Conservation (phyloP, 2,888 invertebrate species). For the Pachliopta kotzebuea region DNA sequence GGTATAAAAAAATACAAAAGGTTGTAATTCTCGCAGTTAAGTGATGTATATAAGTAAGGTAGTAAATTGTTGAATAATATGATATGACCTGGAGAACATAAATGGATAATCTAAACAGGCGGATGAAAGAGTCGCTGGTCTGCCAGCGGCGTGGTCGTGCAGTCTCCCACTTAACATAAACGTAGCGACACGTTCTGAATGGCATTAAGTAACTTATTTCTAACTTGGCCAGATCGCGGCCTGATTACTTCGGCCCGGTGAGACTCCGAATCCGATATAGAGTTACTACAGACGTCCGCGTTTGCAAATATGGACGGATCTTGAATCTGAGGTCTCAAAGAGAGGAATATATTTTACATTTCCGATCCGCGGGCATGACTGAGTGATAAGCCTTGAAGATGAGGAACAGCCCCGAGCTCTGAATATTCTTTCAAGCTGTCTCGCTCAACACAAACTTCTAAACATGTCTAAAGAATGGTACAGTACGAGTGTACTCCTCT, state of each 20-base stretch:
- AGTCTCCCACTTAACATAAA: conserved; percentile 72
- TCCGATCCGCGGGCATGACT: conserved; percentile 10
- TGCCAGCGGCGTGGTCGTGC: conserved; percentile 67
- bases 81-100: background rate
- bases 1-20: too few species aligned
- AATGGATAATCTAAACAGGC: conserved; percentile 4
- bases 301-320: conserved; percentile 26
- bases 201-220: conserved; percentile 62
- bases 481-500: too few species aligned
- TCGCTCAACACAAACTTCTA: too few species aligned
- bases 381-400: too few species aligned
- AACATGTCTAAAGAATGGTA: too few species aligned
- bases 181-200: conserved; percentile 75
- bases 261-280: conserved; percentile 50
- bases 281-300: conserved; percentile 42
- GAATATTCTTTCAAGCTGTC: too few species aligned
- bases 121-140: conserved; percentile 65
- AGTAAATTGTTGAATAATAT: background rate
- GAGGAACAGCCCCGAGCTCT: too few species aligned
- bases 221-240: conserved; percentile 50
- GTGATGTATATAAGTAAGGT: too few species aligned
- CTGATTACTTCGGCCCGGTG: conserved; percentile 44
- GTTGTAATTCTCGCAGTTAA: too few species aligned
- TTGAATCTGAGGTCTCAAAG: conserved; percentile 6
- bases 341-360: conserved; percentile 17